Percentiles rank a stretch among this genome's conserved stretches.
These are phyloP conservation scores for Heptranchias perlo DNA, from an alignment of 2,113 vertebrate species.

Conservation along the genomic window DNA sequence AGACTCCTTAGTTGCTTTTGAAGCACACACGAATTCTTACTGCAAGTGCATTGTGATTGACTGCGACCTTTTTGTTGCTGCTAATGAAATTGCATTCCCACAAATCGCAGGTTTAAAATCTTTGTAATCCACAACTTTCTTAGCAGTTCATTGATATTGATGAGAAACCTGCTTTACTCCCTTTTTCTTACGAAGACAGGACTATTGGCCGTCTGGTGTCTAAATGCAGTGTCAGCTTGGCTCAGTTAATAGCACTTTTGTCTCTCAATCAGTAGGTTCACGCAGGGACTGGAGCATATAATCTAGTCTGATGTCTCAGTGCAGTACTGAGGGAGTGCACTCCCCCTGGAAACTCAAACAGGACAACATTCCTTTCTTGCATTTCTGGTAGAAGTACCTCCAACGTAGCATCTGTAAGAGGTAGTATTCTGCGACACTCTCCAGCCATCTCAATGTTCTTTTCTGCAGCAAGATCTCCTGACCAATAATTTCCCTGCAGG, in stretches of 20 bases:
- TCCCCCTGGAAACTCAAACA: neutral
- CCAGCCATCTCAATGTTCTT: neutral
- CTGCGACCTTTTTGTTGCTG: neutral
- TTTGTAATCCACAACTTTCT: neutral
- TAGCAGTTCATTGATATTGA: neutral
- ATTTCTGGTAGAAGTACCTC: neutral
- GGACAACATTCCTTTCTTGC: neutral
- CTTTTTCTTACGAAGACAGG: neutral
- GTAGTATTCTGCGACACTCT: neutral
- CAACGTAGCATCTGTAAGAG: neutral
- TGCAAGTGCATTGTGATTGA: neutral
- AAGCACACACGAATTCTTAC: neutral
- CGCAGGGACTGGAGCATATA: neutral
- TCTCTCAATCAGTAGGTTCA: neutral
- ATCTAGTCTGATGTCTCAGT: neutral
- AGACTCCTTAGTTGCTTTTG: neutral
- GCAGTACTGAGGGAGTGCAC: neutral
- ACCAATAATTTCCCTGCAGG: neutral
- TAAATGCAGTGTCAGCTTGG: neutral
- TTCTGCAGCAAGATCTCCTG: neutral
- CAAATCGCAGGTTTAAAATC: neutral
- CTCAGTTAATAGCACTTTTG: neutral
- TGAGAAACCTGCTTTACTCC: neutral
- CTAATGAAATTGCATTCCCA: neutral
- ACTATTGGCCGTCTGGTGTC: neutral